Conservation (phyloP, 1,140 invertebrate species). For the Trichonephila clavipes region DNA sequence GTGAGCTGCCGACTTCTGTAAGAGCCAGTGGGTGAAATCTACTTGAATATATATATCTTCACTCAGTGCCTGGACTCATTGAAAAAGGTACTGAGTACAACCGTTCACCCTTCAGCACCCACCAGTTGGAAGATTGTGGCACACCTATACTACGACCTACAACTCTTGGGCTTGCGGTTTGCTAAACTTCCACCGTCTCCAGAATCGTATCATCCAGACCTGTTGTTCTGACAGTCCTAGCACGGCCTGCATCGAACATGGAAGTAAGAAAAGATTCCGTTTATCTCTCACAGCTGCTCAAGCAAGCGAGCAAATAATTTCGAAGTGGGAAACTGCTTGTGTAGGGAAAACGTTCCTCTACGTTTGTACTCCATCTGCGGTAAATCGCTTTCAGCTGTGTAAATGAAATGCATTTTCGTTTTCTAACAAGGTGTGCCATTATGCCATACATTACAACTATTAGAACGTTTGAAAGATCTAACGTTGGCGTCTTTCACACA, state of each 20-base stretch:
- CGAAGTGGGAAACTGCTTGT: not conserved
- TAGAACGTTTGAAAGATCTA: too few species aligned
- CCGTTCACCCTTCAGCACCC: not conserved
- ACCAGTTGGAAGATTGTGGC: not conserved
- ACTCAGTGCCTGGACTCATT: not conserved
- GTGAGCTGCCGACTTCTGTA: not conserved
- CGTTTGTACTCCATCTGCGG: too few species aligned
- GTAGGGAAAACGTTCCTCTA: not conserved
- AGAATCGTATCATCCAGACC: not conserved
- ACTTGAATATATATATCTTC: too few species aligned
- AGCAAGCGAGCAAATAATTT: not conserved
- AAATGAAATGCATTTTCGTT: too few species aligned
- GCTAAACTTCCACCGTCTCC: not conserved
- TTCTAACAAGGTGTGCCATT: too few species aligned
- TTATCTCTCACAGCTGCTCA: not conserved
- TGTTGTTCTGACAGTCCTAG: not conserved
- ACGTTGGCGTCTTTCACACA: too few species aligned
- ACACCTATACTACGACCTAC: not conserved
- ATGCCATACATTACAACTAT: too few species aligned
- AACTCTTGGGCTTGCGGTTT: not conserved
- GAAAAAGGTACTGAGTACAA: not conserved
- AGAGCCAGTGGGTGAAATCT: not conserved
- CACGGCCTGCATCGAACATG: too few species aligned
- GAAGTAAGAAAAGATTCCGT: too few species aligned
- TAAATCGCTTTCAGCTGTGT: too few species aligned